Evolutionary conservation across 2,888 invertebrate species (phyloP).

Genomic region (Gandaritis pyraliata): DNA sequence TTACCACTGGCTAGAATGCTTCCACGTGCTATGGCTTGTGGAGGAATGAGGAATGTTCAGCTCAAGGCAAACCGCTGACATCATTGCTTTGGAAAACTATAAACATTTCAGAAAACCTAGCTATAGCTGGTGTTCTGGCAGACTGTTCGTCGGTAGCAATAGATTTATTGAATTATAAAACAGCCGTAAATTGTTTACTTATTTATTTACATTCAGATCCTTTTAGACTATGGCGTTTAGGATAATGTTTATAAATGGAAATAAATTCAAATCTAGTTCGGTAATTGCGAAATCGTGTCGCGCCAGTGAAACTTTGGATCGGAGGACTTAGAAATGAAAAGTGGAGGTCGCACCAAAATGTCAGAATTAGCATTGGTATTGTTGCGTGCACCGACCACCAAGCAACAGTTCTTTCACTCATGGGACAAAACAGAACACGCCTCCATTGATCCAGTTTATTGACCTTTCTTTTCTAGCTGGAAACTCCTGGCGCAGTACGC

Average conservation of each 20-base stretch:
- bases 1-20: constrained; percentile 58
- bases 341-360: constrained; percentile 66
- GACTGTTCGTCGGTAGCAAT: constrained; percentile 41
- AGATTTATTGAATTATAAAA: constrained; percentile 32
- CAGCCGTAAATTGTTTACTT: constrained; percentile 36
- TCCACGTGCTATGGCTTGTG: constrained; percentile 56
- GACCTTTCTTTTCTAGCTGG: constrained; percentile 30
- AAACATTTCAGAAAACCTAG: constrained; percentile 35
- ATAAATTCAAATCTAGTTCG: constrained; percentile 56
- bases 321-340: constrained; percentile 63
- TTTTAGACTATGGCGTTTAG: constrained; percentile 35
- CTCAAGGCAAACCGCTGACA: constrained; percentile 71
- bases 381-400: constrained; percentile 40
- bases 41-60: constrained; percentile 61
- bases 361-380: constrained; percentile 70
- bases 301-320: constrained; percentile 56
- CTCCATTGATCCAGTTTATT: constrained; percentile 37
- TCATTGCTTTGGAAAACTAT: constrained; percentile 60
- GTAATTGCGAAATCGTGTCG: constrained; percentile 59
- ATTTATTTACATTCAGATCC: constrained; percentile 40
- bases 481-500: constrained; percentile 26
- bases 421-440: constrained; percentile 31
- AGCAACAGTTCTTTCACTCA: constrained; percentile 38
- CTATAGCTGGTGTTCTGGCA: constrained; percentile 37
- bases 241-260: constrained; percentile 46